phyloP scores from a whole-genome alignment of 1,140 invertebrate species.

The Forficula auricularia region DNA sequence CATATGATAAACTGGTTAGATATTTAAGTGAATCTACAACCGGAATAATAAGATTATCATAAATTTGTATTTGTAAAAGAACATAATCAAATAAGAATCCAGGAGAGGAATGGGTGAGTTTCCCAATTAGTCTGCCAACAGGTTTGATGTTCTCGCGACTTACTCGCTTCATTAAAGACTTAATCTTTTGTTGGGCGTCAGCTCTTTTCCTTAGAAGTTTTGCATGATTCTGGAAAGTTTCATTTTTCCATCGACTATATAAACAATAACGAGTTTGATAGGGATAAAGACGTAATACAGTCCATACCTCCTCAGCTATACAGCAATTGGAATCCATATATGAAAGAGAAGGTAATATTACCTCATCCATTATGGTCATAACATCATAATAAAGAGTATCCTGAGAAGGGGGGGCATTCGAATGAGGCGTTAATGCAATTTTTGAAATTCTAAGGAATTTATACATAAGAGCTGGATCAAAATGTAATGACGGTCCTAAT shows the following conservation, averaged over 20 bases:
- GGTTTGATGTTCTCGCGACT: conserved; percentile 98
- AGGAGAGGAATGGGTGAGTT: conserved; percentile 89
- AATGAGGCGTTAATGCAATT: conserved; percentile 24
- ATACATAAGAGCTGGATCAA: conserved; percentile 75
- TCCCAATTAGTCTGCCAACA: conserved; percentile 85
- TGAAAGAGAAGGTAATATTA: conserved; percentile 74
- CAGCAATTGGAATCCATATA: conserved; percentile 88
- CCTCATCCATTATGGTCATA: conserved; percentile 67
- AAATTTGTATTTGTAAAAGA: conserved; percentile 83
- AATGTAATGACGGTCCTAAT: conserved; percentile 73
- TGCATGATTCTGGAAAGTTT: conserved; percentile 64
- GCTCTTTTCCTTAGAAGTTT: conserved; percentile 63
- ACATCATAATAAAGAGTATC: conserved; percentile 56
- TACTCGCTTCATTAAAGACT: conserved; percentile 92
- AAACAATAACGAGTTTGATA: conserved; percentile 83
- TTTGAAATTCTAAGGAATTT: conserved; percentile 56
- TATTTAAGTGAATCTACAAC: conserved; percentile 97
- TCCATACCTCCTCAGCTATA: conserved; percentile 90
- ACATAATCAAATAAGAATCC: conserved; percentile 93
- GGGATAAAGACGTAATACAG: conserved; percentile 73
- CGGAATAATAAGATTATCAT: conserved; percentile 89
- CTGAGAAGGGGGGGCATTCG: conserved; percentile 12
- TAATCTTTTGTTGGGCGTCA: conserved; percentile 76
- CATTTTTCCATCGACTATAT: conserved; percentile 88
- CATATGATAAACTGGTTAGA: conserved; percentile 86